These are phyloP conservation scores for Plutomurus gul DNA, from an alignment of 1,140 invertebrate species.

Conservation along the genomic window DNA sequence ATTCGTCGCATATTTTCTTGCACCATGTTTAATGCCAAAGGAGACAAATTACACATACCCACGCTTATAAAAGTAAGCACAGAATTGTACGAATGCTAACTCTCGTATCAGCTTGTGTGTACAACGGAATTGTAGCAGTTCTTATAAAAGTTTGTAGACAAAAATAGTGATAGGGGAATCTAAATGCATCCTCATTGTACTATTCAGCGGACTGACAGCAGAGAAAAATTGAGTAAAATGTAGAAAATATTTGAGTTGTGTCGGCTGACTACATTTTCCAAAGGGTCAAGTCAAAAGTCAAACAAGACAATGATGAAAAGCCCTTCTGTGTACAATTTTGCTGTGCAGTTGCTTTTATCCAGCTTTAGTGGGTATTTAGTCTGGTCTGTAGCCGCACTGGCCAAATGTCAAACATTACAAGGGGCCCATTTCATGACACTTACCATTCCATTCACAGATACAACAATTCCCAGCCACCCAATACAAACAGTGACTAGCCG, in stretches of 20 bases:
- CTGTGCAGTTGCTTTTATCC: not conserved
- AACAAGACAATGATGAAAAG: constrained; percentile 29
- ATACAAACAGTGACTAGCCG: no score
- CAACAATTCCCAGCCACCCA: not conserved
- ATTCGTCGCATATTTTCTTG: not conserved
- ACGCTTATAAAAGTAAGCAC: no score
- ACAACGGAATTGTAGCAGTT: no score
- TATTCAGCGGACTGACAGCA: not conserved
- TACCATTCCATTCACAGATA: constrained; percentile 35
- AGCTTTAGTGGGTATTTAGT: not conserved
- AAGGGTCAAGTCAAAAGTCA: constrained; percentile 40
- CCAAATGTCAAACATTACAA: constrained; percentile 46
- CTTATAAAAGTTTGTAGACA: no score
- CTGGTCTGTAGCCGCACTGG: constrained; percentile 45
- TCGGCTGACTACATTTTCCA: not conserved
- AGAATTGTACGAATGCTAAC: no score
- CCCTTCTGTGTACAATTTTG: not conserved
- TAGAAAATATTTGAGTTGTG: not conserved
- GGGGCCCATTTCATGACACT: constrained; percentile 36
- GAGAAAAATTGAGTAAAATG: not conserved
- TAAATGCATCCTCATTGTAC: no score
- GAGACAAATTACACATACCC: not conserved
- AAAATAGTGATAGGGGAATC: no score
- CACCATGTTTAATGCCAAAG: not conserved
- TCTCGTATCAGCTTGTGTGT: not conserved